phyloP scores from a whole-genome alignment of 1,140 invertebrate species.

The Ceratina calcarata region DNA sequence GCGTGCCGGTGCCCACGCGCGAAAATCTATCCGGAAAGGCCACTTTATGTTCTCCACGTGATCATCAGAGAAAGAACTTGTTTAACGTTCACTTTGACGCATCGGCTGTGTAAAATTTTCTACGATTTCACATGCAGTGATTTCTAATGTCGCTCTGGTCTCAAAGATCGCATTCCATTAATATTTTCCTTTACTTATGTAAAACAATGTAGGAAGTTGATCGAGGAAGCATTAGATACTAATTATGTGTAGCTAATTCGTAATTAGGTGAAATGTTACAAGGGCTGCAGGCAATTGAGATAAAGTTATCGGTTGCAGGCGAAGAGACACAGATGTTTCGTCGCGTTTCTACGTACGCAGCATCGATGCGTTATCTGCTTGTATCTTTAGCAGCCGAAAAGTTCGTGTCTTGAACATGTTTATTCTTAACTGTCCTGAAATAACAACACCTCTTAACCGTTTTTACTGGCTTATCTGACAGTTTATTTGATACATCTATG shows the following conservation, averaged over 20 bases:
- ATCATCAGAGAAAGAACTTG: constrained; percentile 49
- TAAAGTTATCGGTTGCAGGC: neutral
- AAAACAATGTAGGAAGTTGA: no score
- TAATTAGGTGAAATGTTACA: no score
- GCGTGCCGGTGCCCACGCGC: constrained; percentile 43
- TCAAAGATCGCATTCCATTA: no score
- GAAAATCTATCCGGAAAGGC: constrained; percentile 51
- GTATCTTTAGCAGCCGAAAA: constrained; percentile 2
- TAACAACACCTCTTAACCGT: constrained; percentile 33
- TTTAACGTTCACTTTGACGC: neutral
- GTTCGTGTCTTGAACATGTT: constrained; percentile 24
- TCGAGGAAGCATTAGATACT: no score
- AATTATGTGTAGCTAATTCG: no score
- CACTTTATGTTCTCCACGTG: constrained; percentile 50
- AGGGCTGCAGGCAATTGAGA: no score
- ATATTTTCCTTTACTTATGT: no score
- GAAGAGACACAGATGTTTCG: constrained; percentile 8
- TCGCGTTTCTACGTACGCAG: neutral
- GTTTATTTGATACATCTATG: constrained; percentile 37
- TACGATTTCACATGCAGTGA: neutral
- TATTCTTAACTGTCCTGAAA: constrained; percentile 42
- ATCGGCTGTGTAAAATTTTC: neutral
- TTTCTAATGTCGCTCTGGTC: neutral
- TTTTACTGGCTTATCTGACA: constrained; percentile 21
- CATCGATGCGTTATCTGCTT: constrained; percentile 25